Conservation (phyloP, 1,140 invertebrate genomes). For the Drosophila sp. region DNA sequence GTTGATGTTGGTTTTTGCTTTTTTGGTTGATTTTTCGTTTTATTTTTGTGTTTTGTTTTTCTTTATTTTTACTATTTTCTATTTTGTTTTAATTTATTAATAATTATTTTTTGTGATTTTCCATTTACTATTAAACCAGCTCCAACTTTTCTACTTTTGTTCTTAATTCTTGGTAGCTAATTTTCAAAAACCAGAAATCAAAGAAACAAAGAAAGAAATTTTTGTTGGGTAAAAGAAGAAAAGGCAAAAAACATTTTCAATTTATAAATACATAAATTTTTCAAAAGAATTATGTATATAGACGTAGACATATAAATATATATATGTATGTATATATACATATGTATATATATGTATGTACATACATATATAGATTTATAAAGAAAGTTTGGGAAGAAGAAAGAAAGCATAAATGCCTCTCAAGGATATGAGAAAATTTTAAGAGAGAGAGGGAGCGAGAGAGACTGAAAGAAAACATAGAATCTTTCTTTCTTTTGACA, state of each 20-base stretch:
- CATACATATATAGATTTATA: constrained; percentile 10
- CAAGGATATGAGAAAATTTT: constrained; percentile 8
- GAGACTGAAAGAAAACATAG: constrained; percentile 35
- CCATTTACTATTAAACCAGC: constrained; percentile 42
- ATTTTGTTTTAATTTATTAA: constrained; percentile 40
- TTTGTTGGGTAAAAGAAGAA: constrained; percentile 13
- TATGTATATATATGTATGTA: neutral
- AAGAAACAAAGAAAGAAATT: constrained; percentile 25
- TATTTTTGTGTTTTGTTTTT: constrained; percentile 48
- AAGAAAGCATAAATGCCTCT: constrained; percentile 15
- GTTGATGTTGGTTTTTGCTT: constrained; percentile 43
- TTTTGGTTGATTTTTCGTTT: constrained; percentile 49
- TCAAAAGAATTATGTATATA: constrained; percentile 31
- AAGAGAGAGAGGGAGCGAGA: constrained; percentile 3
- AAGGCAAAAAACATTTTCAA: constrained; percentile 26
- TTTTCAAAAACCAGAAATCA: constrained; percentile 43
- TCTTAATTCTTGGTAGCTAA: constrained; percentile 46
- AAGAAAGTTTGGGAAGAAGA: constrained; percentile 29
- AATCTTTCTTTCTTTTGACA: constrained; percentile 5
- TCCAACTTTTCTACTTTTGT: constrained; percentile 65
- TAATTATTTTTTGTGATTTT: constrained; percentile 48
- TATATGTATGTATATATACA: no score
- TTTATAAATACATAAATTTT: constrained; percentile 70
- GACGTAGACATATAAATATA: neutral
- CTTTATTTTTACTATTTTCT: constrained; percentile 32